Evolutionary conservation across 2,888 invertebrate species (phyloP).

Genomic region (Drosophila limbata): DNA sequence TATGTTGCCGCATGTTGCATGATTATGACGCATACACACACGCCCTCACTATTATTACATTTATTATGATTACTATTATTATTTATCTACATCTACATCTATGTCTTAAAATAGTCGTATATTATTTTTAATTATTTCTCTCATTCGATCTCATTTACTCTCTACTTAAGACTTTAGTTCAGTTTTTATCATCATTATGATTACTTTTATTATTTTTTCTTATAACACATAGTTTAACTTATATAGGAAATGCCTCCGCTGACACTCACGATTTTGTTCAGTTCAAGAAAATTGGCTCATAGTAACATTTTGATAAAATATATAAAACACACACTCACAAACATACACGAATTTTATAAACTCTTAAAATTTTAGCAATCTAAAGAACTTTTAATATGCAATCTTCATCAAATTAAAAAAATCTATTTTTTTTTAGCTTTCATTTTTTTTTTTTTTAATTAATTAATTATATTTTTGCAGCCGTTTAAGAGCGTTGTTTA

Average conservation of each 20-base stretch:
- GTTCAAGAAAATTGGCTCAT: conserved; percentile 58
- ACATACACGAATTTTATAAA: conserved; percentile 4
- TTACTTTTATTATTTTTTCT: conserved; percentile 30
- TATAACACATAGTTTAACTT: conserved; percentile 40
- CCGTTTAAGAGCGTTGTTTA: conserved; percentile 38
- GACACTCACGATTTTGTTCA: conserved; percentile 54
- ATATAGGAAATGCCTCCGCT: conserved; percentile 79
- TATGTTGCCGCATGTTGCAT: conserved; percentile 83
- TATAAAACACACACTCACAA: conserved; percentile 8
- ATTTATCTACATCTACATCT: conserved; percentile 21
- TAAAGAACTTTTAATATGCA: background rate
- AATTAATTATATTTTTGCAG: conserved; percentile 31
- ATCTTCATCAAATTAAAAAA: background rate
- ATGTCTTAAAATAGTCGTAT: conserved; percentile 29
- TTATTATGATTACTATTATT: conserved; percentile 49
- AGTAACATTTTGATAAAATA: conserved; percentile 12
- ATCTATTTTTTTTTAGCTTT: background rate
- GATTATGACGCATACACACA: conserved; percentile 70
- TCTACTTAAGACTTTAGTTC: conserved; percentile 52
- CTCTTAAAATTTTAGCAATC: background rate
- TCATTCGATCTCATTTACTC: conserved; percentile 15
- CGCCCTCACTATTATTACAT: conserved; percentile 39
- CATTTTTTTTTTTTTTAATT: conserved; percentile 3
- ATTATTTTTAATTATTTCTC: conserved; percentile 42
- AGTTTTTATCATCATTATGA: conserved; percentile 19